Conservation (phyloP, 2,113 vertebrate genomes). For the Oryzias celebensis region DNA sequence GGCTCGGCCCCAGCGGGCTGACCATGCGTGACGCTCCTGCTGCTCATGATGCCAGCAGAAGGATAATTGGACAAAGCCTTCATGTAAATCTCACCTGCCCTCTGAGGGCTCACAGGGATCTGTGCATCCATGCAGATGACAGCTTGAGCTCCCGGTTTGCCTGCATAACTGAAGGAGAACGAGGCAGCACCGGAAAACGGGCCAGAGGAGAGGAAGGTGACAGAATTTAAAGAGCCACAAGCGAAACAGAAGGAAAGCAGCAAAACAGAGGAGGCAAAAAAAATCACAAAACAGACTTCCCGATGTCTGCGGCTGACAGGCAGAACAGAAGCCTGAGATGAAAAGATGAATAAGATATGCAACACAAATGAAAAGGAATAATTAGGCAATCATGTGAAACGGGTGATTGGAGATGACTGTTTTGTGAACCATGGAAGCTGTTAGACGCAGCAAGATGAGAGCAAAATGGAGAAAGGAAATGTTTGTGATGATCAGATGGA, state of each 20-base stretch:
- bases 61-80: slow-evolving; percentile 78
- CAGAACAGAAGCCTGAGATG: slow-evolving; percentile 32
- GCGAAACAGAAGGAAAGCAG: slow-evolving; percentile 40
- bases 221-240: slow-evolving; percentile 56
- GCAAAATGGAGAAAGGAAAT: slow-evolving; percentile 29
- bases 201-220: slow-evolving; percentile 38
- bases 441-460: slow-evolving; percentile 38
- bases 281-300: slow-evolving; percentile 24
- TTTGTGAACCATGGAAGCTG: slow-evolving; percentile 35
- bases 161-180: slow-evolving; percentile 58
- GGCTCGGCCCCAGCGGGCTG: slow-evolving; percentile 46
- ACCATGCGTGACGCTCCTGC: slow-evolving; percentile 63
- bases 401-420: slow-evolving; percentile 61
- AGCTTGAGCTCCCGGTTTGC: slow-evolving; percentile 69
- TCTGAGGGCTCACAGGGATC: slow-evolving; percentile 70
- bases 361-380: slow-evolving; percentile 63
- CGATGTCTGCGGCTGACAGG: slow-evolving; percentile 31
- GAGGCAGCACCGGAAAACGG: slow-evolving; percentile 20
- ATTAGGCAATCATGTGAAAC: slow-evolving; percentile 56
- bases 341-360: slow-evolving; percentile 51
- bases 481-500: slow-evolving; percentile 37
- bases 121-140: slow-evolving; percentile 78
- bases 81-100: slow-evolving; percentile 74
- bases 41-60: slow-evolving; percentile 47
- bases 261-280: slow-evolving; percentile 29